Evolutionary conservation across 2,888 invertebrate genomes (phyloP).

Genomic region (Rhamnusium bicolor): DNA sequence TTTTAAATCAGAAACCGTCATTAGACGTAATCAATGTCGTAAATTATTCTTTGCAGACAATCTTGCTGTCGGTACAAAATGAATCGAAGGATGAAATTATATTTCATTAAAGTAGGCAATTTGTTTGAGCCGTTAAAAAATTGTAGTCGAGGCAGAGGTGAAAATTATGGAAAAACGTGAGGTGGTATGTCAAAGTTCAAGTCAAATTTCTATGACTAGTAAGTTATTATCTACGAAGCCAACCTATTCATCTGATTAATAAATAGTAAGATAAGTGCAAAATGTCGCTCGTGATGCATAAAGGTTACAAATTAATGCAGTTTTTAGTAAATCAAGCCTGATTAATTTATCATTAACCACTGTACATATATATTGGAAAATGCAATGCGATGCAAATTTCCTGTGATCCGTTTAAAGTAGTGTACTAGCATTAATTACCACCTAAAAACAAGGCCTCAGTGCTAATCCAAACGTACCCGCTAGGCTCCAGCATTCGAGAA

Average conservation of each 20-base stretch:
- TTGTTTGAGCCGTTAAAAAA: neutral
- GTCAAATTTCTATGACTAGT: neutral
- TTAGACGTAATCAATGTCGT: neutral
- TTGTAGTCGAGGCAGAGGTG: neutral
- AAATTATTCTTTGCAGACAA: neutral
- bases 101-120: neutral
- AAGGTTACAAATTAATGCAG: too few species aligned
- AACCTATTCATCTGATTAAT: neutral
- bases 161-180: neutral
- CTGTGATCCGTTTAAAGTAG: too few species aligned
- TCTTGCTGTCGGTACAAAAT: neutral
- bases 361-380: too few species aligned
- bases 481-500: too few species aligned
- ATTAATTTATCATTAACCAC: too few species aligned
- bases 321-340: too few species aligned
- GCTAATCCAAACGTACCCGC: too few species aligned
- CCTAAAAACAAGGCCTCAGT: too few species aligned
- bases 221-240: neutral
- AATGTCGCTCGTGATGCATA: too few species aligned
- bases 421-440: too few species aligned
- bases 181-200: neutral
- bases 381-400: too few species aligned
- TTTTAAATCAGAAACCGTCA: neutral
- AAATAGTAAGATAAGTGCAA: too few species aligned
- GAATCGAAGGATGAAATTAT: neutral